Base-by-base conservation (phyloP, 1,140 invertebrate genomes). In the Procambarus clarkii region DNA sequence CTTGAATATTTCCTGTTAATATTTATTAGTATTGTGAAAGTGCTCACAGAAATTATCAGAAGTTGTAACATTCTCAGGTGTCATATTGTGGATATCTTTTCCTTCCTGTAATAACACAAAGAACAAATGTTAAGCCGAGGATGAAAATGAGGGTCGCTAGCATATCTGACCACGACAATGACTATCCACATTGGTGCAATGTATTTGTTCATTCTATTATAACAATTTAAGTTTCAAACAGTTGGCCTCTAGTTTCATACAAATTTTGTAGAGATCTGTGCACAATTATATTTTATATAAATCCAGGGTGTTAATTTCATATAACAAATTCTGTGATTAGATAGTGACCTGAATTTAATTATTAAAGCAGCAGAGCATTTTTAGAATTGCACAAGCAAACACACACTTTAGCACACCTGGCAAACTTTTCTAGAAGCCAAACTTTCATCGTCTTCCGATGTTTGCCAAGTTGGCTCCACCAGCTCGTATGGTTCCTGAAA, bases 271-370 rank as follows among this genome's bases (percentile, higher is more conserved):
- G 81, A 83, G 58, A 83, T 69, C 50, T 74, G 81, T 83, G 60
- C 81, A 83, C 54, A 83, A 83, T 7, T 69, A 5, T 60, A 79
- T 50, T 60, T 82, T 82, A 82, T 86, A 48, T 82, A 76, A 5
- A 82, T 82, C 87, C 80, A 89, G 79, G 79, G 80, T 81, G 87
- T 81, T 91, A 50, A 82, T 79, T 91, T 78, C 45, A 69, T 78
- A 69, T 78, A 91, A 77, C 81, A 91, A 91, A 85, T 91, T 91
- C 89, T 91, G 89, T 91, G 89, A 91, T 91, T 91, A 79, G 81
- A 85, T 45, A 84, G 82, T 91, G 89, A 91, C 89, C 89, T 91
- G 89, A 91, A 85, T 84, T 85, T 85, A 76, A 91, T 85, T 79
- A 86, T 21, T 45, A 76, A 46, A 86, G 50, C 44, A 77, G 89